These are phyloP conservation scores for Mythimna lalbum DNA, from an alignment of 2,888 invertebrate species.

Conservation along the genomic window DNA sequence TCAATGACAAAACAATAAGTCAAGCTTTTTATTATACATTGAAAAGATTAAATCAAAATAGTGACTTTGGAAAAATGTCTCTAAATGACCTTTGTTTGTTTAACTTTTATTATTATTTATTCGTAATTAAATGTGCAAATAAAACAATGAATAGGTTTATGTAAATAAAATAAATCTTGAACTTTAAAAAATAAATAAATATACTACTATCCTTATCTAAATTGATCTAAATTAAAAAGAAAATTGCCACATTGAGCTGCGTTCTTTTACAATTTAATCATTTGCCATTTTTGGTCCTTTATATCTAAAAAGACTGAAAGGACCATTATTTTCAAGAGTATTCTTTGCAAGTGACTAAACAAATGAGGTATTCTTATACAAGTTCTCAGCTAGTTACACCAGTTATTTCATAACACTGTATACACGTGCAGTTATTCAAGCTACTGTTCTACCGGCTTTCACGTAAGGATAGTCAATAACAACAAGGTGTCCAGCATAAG, in stretches of 20 bases:
- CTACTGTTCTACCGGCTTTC: conserved; percentile 10
- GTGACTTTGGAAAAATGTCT: conserved; percentile 1
- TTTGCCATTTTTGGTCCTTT: background rate
- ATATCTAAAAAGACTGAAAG: background rate
- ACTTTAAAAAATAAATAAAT: background rate
- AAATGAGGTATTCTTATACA: background rate
- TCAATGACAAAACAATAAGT: conserved; percentile 4
- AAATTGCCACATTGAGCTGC: no score
- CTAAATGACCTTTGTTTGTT: conserved; percentile 20
- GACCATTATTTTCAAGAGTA: background rate
- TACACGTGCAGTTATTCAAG: conserved; percentile 8
- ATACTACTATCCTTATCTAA: no score
- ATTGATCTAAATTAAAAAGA: no score
- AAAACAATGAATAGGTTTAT: background rate
- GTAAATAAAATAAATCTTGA: background rate
- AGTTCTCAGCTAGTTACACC: conserved; percentile 8
- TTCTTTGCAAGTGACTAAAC: background rate
- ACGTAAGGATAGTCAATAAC: conserved; percentile 8
- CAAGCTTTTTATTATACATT: background rate
- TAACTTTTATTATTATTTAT: conserved; percentile 1
- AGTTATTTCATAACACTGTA: conserved; percentile 37
- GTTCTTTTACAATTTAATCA: background rate
- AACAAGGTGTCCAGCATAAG: background rate
- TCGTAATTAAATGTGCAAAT: background rate
- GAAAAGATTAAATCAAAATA: background rate